Evolutionary conservation across 2,888 invertebrate genomes (phyloP), one percentile per base, ranked within the genome.

Genomic region (Cephus runcator): DNA sequence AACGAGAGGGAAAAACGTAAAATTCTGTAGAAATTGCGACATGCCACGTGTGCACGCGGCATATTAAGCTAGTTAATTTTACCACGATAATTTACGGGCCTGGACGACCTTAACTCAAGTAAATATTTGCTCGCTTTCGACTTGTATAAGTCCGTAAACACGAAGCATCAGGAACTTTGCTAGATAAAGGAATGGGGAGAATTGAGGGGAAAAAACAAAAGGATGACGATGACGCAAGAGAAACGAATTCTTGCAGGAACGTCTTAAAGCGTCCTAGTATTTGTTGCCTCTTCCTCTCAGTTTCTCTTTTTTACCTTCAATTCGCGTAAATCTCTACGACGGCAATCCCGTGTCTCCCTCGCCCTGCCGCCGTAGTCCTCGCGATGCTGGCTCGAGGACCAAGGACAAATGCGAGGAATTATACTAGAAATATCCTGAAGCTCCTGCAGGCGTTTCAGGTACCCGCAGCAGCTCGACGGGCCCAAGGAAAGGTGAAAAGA

Each of bases 71-170:
- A 56, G 56, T 81, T 83, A 81, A 83, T 83, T 81, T 83, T 83
- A 79, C 79, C 78, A 80, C 80, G 79, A 77, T 81, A 81, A 83
- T 83, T 83, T 80, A 80, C 78, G 79, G 77, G 34, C 69, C 56
- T 23, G 23, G 56, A 56, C 56, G 56, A 23, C 56, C 56, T 56
- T 56, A 56, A 56, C 56, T 23, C 56, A 56, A 56, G 56, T 56
- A 56, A 56, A 56, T 56, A 56, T 56, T 56, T 56, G 56, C 56
- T 23, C 56, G 56, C 23, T 56, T 56, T 56, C 56, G 56, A 56
- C 56, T 56, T 56, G 56, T 23, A 56, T 56, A 23, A 56, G 56
- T 56, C 23, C 56, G 56, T 56, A 56, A 56, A 56, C 56, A 56
- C 56, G 9, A 23, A 9, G 23, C 56, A 56, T 56, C 56, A 23